These are phyloP conservation scores for Siphlonurus alternatus DNA, from an alignment of 2,888 invertebrate species.

Conservation along the genomic window DNA sequence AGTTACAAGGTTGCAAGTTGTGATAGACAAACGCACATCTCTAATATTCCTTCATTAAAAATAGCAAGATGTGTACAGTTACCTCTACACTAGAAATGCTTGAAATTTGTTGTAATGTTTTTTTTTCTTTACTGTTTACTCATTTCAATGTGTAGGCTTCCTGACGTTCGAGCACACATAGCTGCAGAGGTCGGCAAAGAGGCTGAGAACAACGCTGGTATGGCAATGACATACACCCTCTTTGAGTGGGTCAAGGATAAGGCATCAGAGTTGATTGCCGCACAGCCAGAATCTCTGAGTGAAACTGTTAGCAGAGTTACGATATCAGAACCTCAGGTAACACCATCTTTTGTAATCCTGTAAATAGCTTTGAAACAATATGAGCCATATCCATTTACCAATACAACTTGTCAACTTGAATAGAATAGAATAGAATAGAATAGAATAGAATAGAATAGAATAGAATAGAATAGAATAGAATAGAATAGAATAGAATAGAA, in stretches of 20 bases:
- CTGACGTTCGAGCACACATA: slow-evolving; percentile 53
- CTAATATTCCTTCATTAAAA: too few species aligned
- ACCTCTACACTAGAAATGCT: too few species aligned
- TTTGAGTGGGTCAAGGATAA: slow-evolving; percentile 85
- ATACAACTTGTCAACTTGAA: too few species aligned
- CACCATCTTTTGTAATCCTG: slow-evolving; percentile 17
- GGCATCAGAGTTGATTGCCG: slow-evolving; percentile 46
- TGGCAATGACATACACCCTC: slow-evolving; percentile 87
- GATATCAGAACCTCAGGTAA: slow-evolving; percentile 31
- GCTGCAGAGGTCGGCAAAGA: slow-evolving; percentile 42
- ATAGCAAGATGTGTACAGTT: too few species aligned
- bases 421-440: too few species aligned
- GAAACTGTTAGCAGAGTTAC: slow-evolving; percentile 37
- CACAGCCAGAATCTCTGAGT: slow-evolving; percentile 44
- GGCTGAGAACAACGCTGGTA: slow-evolving; percentile 68
- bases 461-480: too few species aligned
- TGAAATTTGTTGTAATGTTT: too few species aligned
- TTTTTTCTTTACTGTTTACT: too few species aligned
- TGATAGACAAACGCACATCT: too few species aligned
- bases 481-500: too few species aligned
- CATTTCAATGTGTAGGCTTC: slow-evolving; percentile 32
- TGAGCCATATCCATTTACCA: neutral
- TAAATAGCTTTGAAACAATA: slow-evolving; percentile 12
- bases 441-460: too few species aligned
- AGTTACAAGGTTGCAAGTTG: too few species aligned